phyloP scores from a whole-genome alignment of 2,113 vertebrate genomes.

The Melospiza georgiana region DNA sequence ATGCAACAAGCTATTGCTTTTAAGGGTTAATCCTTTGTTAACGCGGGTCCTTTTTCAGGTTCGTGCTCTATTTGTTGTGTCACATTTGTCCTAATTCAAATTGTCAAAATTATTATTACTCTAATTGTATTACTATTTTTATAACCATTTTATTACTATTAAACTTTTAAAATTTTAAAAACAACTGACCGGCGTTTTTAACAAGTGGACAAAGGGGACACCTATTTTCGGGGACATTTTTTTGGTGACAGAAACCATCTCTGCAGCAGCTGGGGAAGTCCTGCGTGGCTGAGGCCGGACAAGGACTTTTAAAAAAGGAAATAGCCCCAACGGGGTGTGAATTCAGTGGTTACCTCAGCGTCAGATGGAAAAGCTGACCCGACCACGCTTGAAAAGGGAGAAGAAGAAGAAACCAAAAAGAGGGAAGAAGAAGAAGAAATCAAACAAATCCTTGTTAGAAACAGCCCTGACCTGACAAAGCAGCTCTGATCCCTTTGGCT shows the following conservation, averaged over 20 bases:
- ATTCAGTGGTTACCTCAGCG: not conserved
- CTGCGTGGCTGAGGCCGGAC: not conserved
- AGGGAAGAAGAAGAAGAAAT: not conserved
- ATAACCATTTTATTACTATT: too few species aligned
- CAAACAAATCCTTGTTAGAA: not conserved
- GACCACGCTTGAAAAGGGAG: not conserved
- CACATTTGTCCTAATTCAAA: too few species aligned
- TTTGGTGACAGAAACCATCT: not conserved
- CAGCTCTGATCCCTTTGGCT: not conserved
- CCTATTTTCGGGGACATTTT: not conserved
- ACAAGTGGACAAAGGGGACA: too few species aligned
- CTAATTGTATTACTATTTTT: too few species aligned
- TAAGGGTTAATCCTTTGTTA: too few species aligned
- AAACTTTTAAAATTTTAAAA: too few species aligned
- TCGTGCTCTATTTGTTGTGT: too few species aligned
- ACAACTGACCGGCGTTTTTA: too few species aligned
- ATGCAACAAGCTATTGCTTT: too few species aligned
- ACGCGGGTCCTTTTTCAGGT: too few species aligned
- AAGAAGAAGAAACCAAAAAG: not conserved
- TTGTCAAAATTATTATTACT: too few species aligned
- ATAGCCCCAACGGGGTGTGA: fast-evolving
- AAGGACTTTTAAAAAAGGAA: not conserved
- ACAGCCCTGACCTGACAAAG: not conserved
- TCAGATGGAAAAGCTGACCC: not conserved
- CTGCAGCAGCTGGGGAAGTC: not conserved